Evolutionary conservation across 2,797 vertebrate species (phyloP), one percentile per base, ranked within the genome.

Genomic region (Thaleichthys pacificus): DNA sequence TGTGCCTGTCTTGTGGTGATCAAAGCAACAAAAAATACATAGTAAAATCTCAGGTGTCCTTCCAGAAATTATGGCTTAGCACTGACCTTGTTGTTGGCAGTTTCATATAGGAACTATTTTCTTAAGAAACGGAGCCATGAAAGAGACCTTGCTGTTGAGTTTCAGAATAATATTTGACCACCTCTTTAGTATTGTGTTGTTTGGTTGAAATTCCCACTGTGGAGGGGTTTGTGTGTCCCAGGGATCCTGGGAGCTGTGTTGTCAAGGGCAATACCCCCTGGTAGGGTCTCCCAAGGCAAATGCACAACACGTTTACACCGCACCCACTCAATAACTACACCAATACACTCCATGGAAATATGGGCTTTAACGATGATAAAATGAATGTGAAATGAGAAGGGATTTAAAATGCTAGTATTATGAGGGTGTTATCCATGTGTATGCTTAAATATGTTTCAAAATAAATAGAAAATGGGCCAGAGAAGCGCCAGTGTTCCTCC

Each of bases 321-420:
- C 70, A 72, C 24, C 73, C 72, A 61, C 73, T 38, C 35, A 28
- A 51, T 14, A 63, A 19, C 17, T 19, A 7, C 30, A 63, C 30
- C 64, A 61, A 28, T 7, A 32, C 61, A 38, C 32, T 32, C 17
- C 3, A 19, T 64, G 62, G 32, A 80, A 30, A 71, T 74, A 75
- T 78, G 79, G 72, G 47, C 73, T 75, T 69, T 82, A 81, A 72
- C 24, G 66, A 76, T 84, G 81, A 79, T 74, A 49, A 30, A 79
- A 81, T 85, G 70, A 72, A 83, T 85, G 70, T 82, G 71, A 35
- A 88, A 89, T 87, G 80, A 86, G 84, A 82, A 67, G 77, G 67
- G 71, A 79, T 80, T 88, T 87, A 82, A 72, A 80, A 78, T 77
- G 77, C 82, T 85, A 82, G 82, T 74, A 79, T 77, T 80, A 83